A percentile compares a stretch with the other conserved stretches of the same genome.
phyloP scores from a whole-genome alignment of 2,888 invertebrate genomes.

The Sinelater perroti region DNA sequence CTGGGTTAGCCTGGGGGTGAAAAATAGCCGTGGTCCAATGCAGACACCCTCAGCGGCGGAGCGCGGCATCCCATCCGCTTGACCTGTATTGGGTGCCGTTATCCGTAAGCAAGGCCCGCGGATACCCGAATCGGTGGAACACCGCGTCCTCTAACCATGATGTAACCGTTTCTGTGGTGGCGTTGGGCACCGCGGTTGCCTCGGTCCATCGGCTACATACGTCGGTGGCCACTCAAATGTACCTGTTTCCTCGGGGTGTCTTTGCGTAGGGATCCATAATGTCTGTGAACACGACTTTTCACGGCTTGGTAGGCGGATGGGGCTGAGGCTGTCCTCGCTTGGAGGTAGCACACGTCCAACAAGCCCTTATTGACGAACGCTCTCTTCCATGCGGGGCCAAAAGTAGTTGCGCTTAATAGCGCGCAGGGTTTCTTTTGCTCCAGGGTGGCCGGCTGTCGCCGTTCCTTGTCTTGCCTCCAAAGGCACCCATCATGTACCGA shows the following conservation, averaged over 20 bases:
- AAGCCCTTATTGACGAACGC: conserved; percentile 41
- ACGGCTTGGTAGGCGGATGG: conserved; percentile 20
- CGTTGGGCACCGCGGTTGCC: too few relatives aligned
- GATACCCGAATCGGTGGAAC: conserved; percentile 32
- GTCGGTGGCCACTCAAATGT: conserved; percentile 41
- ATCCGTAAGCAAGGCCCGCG: conserved; percentile 22
- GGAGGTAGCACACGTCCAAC: conserved; percentile 16
- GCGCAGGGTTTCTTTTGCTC: conserved; percentile 39
- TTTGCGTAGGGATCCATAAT: conserved; percentile 30
- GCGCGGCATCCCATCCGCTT: too few relatives aligned
- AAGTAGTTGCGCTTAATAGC: conserved; percentile 20
- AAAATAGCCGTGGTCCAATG: conserved; percentile 43
- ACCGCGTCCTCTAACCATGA: too few relatives aligned
- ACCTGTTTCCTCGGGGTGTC: conserved; percentile 25
- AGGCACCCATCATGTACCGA: background rate
- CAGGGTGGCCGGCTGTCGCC: conserved; percentile 39
- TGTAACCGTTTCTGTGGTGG: too few relatives aligned
- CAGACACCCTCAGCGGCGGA: too few relatives aligned
- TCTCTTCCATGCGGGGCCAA: conserved; percentile 29
- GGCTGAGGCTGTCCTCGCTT: conserved; percentile 24
- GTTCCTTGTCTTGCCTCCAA: background rate
- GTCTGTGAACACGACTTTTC: conserved; percentile 28
- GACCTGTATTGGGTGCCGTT: conserved; percentile 22
- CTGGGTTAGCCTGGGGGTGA: too few relatives aligned
- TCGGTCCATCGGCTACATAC: conserved; percentile 44